phyloP scores from a whole-genome alignment of 2,888 invertebrate species.

The Pseudoips prasinana region DNA sequence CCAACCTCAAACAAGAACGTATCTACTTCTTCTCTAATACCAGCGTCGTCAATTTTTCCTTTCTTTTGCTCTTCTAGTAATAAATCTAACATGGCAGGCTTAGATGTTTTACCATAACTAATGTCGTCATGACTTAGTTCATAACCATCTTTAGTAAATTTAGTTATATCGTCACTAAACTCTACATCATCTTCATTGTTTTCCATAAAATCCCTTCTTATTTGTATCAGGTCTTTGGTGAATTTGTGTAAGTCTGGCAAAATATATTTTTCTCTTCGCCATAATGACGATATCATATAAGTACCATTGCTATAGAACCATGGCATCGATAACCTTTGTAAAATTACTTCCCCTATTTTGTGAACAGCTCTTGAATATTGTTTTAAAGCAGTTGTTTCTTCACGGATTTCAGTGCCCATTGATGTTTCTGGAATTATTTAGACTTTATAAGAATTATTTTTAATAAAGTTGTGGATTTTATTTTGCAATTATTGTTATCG shows the following conservation, averaged over 20 bases:
- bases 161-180: not conserved
- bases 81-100: slow-evolving; percentile 84
- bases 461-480: no score
- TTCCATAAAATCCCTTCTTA: slow-evolving; percentile 36
- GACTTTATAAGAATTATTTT: no score
- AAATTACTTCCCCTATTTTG: slow-evolving; percentile 16
- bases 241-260: slow-evolving; percentile 72
- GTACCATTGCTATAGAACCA: slow-evolving; percentile 21
- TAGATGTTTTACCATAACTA: slow-evolving; percentile 59
- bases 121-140: no score
- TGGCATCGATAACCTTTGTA: slow-evolving; percentile 22
- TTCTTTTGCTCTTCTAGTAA: slow-evolving; percentile 80
- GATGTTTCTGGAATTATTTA: slow-evolving; percentile 58
- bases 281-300: slow-evolving; percentile 12
- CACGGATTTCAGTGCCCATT: slow-evolving; percentile 79
- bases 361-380: slow-evolving; percentile 59
- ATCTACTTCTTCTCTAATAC: slow-evolving; percentile 86
- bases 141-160: no score
- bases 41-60: slow-evolving; percentile 78
- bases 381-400: slow-evolving; percentile 43
- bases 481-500: no score
- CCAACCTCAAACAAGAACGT: slow-evolving; percentile 89
- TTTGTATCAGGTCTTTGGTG: slow-evolving; percentile 73
- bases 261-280: slow-evolving; percentile 18
- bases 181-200: slow-evolving; percentile 12